These are phyloP conservation scores for Nyctibius grandis DNA, from an alignment of 2,797 vertebrate genomes.

Conservation along the genomic window DNA sequence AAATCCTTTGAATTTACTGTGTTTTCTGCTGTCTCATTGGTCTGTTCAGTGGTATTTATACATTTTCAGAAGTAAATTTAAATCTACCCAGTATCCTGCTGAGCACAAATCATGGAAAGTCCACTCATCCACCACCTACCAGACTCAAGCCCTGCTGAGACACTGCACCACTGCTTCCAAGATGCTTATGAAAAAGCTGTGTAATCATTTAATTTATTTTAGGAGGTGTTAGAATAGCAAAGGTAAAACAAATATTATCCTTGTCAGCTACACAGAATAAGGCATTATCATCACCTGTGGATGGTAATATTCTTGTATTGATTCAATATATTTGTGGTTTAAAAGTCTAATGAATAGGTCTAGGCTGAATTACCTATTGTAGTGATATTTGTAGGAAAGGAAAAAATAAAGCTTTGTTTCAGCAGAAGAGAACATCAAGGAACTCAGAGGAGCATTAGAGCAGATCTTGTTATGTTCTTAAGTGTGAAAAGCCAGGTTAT, in stretches of 20 bases:
- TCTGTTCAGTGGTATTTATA: not conserved
- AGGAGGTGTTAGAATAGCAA: slow-evolving; percentile 21
- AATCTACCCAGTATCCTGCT: not conserved
- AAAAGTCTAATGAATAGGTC: not conserved
- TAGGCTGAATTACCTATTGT: not conserved
- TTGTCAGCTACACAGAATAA: not conserved
- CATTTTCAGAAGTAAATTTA: not conserved
- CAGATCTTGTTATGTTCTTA: not conserved
- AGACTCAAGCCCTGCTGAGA: not conserved
- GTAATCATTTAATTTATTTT: slow-evolving; percentile 14
- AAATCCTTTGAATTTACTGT: not conserved
- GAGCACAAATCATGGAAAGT: not conserved
- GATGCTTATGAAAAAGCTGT: not conserved
- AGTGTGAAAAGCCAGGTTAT: not conserved
- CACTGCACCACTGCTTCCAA: not conserved
- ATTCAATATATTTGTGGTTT: not conserved
- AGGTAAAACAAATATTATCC: slow-evolving; percentile 12
- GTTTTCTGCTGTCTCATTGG: not conserved
- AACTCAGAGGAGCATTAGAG: not conserved
- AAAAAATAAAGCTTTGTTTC: not conserved
- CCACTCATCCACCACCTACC: not conserved
- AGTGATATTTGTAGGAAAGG: not conserved
- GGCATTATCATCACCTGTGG: not conserved
- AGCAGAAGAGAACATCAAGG: not conserved
- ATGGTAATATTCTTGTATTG: not conserved